Evolutionary conservation across 2,797 vertebrate species (phyloP), one percentile per base, ranked within the genome.

Genomic region (Brachymystax lenok): DNA sequence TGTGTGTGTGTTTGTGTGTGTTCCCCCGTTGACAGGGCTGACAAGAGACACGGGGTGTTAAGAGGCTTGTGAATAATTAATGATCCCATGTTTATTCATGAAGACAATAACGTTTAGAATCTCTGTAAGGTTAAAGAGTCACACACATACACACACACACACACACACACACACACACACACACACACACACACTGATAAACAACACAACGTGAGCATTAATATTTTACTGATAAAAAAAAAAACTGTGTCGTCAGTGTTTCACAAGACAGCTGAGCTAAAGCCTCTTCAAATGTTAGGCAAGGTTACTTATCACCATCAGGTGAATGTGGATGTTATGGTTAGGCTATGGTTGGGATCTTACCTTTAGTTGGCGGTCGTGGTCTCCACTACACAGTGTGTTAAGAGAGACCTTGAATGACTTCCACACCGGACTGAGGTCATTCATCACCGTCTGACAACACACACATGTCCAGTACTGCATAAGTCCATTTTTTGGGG

Each of bases 351-450:
- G 17, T 3, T 33, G 8, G 46, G 27, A 17, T 82, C 95, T 94
- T 87, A 99, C 98, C 97, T 98, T 99, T 72, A 99, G 93, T 77
- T 96, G 95, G 28, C 98, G 94, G 71, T 99, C 98, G 5, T 97
- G 96, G 87, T 99, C 96, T 67, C 98, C 97, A 13, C 98, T 99
- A 94, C 98, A 99, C 74, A 99, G 94, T 46, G 98, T 98, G 91
- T 99, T 99, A 74, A 99, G 91, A 1, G 98, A 99, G 80, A 99
- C 98, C 93, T 99, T 99, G 89, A 99, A 99, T 30, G 96, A 95
- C 90, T 99, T 99, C 98, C 98, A 99, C n/a, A 96, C 94, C 30
- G 98, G 98, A 84, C 95, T 99, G 87, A 99, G 93, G 92, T 99
- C 98, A 92, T 99, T 99, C 98, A 99, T 99, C 83, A 99, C 94